Conservation (phyloP, 2,113 vertebrate species). For the Gobiocypris rarus region DNA sequence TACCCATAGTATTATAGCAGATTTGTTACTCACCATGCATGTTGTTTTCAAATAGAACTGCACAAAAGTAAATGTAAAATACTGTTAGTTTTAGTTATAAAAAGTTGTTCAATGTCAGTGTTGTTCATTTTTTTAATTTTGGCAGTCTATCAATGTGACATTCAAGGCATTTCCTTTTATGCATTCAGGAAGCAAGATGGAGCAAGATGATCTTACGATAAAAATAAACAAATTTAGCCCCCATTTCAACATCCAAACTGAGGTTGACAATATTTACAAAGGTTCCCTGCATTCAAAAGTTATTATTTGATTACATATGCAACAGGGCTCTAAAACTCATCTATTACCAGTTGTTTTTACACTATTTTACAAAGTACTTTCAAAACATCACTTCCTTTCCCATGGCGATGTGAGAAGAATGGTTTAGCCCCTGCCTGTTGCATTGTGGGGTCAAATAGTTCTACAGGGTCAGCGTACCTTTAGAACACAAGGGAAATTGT, state of each 20-base stretch:
- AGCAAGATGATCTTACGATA: background rate
- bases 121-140: background rate
- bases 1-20: background rate
- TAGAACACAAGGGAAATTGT: constrained; percentile 70
- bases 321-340: background rate
- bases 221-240: background rate
- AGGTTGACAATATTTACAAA: background rate
- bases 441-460: constrained; percentile 57
- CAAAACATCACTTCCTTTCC: constrained; percentile 60
- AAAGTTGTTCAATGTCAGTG: background rate
- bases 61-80: background rate
- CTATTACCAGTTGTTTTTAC: background rate
- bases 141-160: background rate
- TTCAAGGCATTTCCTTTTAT: background rate
- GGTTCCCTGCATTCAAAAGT: background rate
- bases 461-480: constrained; percentile 55
- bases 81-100: too few relatives aligned
- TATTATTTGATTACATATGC: background rate
- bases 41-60: background rate
- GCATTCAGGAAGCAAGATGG: background rate
- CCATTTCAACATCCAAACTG: background rate
- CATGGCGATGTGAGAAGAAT: constrained; percentile 48
- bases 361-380: constrained; percentile 53
- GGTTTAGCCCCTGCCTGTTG: constrained; percentile 51
- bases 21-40: background rate